Evolutionary conservation across 2,113 vertebrate species (phyloP).

Genomic region (Ginglymostoma cirratum): DNA sequence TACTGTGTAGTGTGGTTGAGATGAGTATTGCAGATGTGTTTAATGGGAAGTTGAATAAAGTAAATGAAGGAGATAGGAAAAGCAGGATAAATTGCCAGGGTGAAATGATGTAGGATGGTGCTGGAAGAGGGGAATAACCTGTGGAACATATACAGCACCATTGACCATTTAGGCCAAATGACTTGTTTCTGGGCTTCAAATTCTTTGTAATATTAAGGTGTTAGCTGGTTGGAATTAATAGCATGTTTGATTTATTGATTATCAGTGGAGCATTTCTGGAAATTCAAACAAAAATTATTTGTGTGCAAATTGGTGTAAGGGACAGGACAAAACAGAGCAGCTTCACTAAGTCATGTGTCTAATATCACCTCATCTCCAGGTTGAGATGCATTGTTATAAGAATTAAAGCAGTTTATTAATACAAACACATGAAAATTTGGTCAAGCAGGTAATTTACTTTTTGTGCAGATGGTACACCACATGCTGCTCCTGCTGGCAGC

Average conservation of each 20-base stretch:
- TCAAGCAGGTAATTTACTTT: conserved; percentile 35
- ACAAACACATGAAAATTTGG: conserved; percentile 29
- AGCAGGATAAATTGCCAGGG: background rate
- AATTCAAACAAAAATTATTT: background rate
- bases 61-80: background rate
- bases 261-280: background rate
- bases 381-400: background rate
- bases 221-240: background rate
- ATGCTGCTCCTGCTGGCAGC: conserved; percentile 23
- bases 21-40: background rate
- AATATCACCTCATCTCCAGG: background rate
- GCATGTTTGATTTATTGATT: background rate
- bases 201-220: background rate
- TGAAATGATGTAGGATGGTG: background rate
- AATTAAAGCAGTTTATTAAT: conserved; percentile 24
- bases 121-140: background rate
- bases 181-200: background rate
- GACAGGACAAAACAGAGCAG: background rate
- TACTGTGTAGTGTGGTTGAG: background rate
- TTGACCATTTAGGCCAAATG: background rate
- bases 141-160: background rate
- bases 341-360: background rate
- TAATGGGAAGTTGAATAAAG: background rate
- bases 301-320: background rate
- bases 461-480: conserved; percentile 19